Evolutionary conservation across 2,888 invertebrate species (phyloP), one percentile per base, ranked within the genome.

Genomic region (Chromoteleia sp.): DNA sequence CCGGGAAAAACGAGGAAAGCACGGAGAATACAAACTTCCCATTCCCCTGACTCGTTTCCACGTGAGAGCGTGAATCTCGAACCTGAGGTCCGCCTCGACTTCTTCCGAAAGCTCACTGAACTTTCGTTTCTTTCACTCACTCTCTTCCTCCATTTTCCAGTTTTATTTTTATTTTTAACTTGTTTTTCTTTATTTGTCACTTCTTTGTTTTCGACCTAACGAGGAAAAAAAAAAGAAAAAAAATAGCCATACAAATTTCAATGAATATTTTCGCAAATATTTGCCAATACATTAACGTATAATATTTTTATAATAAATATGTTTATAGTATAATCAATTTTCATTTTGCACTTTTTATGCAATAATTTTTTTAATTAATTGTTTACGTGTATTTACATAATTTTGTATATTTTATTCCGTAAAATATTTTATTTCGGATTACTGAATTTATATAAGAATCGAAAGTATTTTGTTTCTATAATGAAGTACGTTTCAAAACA

Each of bases 1-100:
- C 88, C 88, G 86, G 82, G 87, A 91, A 91, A 91, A 90, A 90
- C 86, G 89, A 89, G 87, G 83, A 88, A 86, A 85, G 84, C 84
- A 82, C 80, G 56, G 76, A 78, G 81, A 84, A 82, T 84, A 81
- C 82, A 83, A 82, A 83, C 83, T 84, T 54, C 84, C 78, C 83
- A 78, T 83, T 78, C 83, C 76, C 65, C 29, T 21, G 41, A 39
- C 73, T 74, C 61, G 67, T 70, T 77, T 77, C 71, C 81, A 77
- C 75, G 68, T 54, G 58, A 63, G 77, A 80, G 79, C 70, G 67
- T 61, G 50, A 67, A 79, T 75, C 76, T 81, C 81, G 76, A 82
- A 80, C 76, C 81, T 79, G 83, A 81, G 82, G 82, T 84, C 81
- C 77, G 83, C 81, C 71, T 73, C 76, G 75, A 80, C 84, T 75